Conservation (phyloP, 2,797 vertebrate genomes). For the Halcyon leucocephala region DNA sequence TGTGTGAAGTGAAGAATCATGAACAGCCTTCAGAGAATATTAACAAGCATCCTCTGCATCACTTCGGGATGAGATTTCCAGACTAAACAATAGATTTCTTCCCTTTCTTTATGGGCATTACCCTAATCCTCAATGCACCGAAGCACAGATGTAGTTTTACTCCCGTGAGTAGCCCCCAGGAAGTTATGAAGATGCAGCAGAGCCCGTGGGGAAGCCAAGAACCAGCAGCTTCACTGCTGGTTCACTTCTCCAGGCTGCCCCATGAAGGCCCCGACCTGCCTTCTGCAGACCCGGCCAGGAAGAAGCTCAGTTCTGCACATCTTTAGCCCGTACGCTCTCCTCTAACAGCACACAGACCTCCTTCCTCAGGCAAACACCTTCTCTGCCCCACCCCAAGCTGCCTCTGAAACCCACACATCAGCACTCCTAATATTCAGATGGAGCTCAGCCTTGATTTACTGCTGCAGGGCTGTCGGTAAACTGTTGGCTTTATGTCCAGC, state of each 20-base stretch:
- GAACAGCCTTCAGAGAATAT: conserved; percentile 12
- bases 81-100: background rate
- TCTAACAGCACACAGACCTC: background rate
- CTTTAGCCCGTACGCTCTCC: fast-evolving
- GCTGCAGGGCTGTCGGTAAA: background rate
- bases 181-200: background rate
- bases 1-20: background rate
- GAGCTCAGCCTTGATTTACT: background rate
- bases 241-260: background rate
- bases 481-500: background rate
- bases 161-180: background rate
- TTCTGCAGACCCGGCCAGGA: fast-evolving
- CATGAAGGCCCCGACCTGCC: fast-evolving
- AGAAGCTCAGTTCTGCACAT: fast-evolving
- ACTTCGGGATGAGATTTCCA: background rate
- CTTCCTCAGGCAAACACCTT: background rate
- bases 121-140: background rate
- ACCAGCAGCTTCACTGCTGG: background rate
- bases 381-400: background rate
- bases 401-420: background rate
- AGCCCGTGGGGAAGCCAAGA: background rate
- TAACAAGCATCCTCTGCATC: background rate
- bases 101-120: background rate
- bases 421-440: background rate
- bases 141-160: background rate